These are phyloP conservation scores for Andrena chrysosceles DNA, from an alignment of 2,888 invertebrate species.

Conservation along the genomic window DNA sequence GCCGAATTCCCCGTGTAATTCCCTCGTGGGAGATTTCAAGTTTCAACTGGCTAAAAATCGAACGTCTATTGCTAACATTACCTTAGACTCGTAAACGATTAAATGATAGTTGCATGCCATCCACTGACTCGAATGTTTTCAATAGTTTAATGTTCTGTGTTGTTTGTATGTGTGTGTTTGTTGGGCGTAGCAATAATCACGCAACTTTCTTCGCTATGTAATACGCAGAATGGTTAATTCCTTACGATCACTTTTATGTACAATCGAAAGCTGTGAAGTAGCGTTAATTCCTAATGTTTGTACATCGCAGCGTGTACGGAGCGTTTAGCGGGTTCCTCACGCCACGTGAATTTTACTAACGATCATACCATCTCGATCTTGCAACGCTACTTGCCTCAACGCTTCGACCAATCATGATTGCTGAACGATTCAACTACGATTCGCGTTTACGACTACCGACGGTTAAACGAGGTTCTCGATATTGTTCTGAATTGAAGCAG, in stretches of 20 bases:
- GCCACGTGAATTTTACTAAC: background rate
- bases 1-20: background rate
- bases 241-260: conserved; percentile 27
- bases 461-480: too few relatives aligned
- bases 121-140: background rate
- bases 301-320: conserved; percentile 19
- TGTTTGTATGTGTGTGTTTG: background rate
- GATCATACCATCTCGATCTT: background rate
- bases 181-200: background rate
- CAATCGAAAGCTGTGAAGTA: conserved; percentile 59
- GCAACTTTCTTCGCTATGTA: conserved; percentile 28
- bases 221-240: conserved; percentile 10
- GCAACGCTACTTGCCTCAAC: conserved; percentile 9
- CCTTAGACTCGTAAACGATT: conserved; percentile 8
- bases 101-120: conserved; percentile 7
- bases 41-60: conserved; percentile 13
- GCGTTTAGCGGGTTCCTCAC: background rate
- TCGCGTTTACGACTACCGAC: background rate
- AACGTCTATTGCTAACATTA: conserved; percentile 22
- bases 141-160: background rate
- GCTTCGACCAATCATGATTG: background rate
- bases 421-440: conserved; percentile 17
- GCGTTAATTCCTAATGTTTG: conserved; percentile 40
- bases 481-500: too few relatives aligned
- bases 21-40: background rate